Percentiles rank a stretch among this genome's conserved stretches.
phyloP scores from a whole-genome alignment of 2,888 invertebrate species.

The Panzeria rudis region DNA sequence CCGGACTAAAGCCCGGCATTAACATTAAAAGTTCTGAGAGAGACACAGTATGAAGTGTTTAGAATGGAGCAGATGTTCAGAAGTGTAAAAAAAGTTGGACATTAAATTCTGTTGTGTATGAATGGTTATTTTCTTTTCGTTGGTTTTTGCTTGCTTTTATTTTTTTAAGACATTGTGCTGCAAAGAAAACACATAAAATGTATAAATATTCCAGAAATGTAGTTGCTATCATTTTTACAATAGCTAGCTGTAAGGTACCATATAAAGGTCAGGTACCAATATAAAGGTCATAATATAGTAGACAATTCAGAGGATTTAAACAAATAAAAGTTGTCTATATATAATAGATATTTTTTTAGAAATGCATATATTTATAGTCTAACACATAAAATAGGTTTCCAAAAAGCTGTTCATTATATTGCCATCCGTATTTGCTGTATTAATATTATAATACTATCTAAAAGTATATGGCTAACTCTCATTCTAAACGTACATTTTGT shows the following conservation, averaged over 20 bases:
- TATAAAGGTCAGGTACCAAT: not conserved
- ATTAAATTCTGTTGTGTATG: not conserved
- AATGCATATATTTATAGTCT: not conserved
- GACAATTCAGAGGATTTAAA: not conserved
- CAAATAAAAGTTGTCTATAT: not conserved
- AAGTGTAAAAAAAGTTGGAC: not conserved
- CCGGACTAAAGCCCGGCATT: constrained; percentile 39
- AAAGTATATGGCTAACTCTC: no score
- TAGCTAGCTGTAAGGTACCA: not conserved
- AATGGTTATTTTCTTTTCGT: not conserved
- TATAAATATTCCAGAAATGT: constrained; percentile 19
- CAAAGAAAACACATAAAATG: constrained; percentile 16
- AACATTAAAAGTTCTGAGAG: not conserved
- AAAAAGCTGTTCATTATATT: no score
- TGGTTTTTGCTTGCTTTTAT: not conserved
- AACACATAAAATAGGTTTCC: no score
- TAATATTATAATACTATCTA: no score
- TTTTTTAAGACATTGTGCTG: not conserved
- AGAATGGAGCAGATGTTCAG: not conserved
- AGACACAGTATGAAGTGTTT: no score
- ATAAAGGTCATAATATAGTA: not conserved
- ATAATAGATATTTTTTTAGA: not conserved
- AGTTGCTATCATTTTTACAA: constrained; percentile 6
- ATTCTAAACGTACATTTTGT: no score
- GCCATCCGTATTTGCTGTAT: no score